These are phyloP conservation scores for Chionomys nivalis DNA, from an alignment of 2,113 vertebrate species.

Conservation along the genomic window DNA sequence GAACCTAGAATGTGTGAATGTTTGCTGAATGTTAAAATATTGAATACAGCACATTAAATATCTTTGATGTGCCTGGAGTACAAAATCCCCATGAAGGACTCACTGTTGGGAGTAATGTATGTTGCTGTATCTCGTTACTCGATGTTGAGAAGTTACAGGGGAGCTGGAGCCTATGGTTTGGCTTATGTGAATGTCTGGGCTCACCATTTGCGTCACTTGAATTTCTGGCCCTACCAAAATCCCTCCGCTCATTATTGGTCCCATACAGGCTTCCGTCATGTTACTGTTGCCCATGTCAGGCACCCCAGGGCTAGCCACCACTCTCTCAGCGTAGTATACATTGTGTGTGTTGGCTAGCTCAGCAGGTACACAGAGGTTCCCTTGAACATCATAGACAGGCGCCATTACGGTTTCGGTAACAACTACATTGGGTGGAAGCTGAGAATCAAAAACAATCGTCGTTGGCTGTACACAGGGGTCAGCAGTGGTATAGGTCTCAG, in stretches of 20 bases:
- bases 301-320: conserved; percentile 86
- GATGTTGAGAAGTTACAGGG: conserved; percentile 83
- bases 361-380: conserved; percentile 85
- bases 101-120: conserved; percentile 87
- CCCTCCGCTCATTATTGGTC: conserved; percentile 60
- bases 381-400: conserved; percentile 83
- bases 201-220: conserved; percentile 77
- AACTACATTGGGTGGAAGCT: conserved; percentile 84
- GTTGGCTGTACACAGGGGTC: conserved; percentile 77
- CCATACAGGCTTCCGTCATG: conserved; percentile 55
- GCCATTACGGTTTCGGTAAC: conserved; percentile 89
- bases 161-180: conserved; percentile 83
- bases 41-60: background rate
- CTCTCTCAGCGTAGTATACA: conserved; percentile 87
- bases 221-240: conserved; percentile 79
- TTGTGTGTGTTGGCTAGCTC: conserved; percentile 85
- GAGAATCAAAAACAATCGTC: conserved; percentile 82
- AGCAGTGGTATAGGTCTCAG: conserved; percentile 85
- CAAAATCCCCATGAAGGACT: conserved; percentile 40
- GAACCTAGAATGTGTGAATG: conserved; percentile 58
- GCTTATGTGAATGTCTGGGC: conserved; percentile 80
- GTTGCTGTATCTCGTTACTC: conserved; percentile 87
- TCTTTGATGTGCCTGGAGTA: background rate
- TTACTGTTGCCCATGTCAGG: conserved; percentile 62
- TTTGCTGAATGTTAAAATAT: conserved; percentile 44